Evolutionary conservation across 2,888 invertebrate genomes (phyloP).

Genomic region (Dyspetes luteomarginatus): DNA sequence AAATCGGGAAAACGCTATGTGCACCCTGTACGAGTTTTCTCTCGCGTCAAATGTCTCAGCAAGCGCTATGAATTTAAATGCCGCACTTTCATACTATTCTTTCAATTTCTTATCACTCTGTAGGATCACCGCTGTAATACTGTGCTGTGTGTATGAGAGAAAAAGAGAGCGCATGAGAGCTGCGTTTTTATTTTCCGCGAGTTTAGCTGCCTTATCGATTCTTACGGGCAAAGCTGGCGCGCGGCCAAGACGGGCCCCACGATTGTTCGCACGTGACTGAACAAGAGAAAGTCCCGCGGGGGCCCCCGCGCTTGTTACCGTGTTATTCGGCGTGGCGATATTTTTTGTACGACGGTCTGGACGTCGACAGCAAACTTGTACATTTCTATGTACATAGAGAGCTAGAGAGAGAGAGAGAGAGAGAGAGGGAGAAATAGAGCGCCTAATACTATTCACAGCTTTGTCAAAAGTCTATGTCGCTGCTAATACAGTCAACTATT

Average conservation of each 20-base stretch:
- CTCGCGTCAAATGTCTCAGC: conserved; percentile 25
- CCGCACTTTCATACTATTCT: conserved; percentile 65
- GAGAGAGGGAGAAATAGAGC: too few species aligned
- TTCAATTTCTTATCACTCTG: conserved; percentile 58
- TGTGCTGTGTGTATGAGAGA: too few species aligned
- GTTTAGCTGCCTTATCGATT: conserved; percentile 28
- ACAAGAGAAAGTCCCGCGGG: conserved; percentile 63
- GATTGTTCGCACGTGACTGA: conserved; percentile 67
- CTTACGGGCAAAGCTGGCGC: conserved; percentile 15
- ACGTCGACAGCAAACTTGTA: too few species aligned
- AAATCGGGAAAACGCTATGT: neutral
- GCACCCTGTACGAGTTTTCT: conserved; percentile 10
- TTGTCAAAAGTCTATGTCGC: neutral
- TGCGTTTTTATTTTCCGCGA: conserved; percentile 62
- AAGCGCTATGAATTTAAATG: conserved; percentile 65
- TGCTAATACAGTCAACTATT: neutral
- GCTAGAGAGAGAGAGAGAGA: too few species aligned
- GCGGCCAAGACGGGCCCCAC: conserved; percentile 42
- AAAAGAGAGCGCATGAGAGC: conserved; percentile 38
- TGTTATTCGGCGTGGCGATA: conserved; percentile 61
- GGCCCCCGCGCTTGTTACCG: conserved; percentile 57
- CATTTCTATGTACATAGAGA: too few species aligned
- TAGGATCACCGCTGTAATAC: conserved; percentile 51
- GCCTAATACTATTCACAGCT: too few species aligned
- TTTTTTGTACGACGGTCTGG: conserved; percentile 8